phyloP scores from a whole-genome alignment of 2,888 invertebrate species.

The Pherbina coryleti region DNA sequence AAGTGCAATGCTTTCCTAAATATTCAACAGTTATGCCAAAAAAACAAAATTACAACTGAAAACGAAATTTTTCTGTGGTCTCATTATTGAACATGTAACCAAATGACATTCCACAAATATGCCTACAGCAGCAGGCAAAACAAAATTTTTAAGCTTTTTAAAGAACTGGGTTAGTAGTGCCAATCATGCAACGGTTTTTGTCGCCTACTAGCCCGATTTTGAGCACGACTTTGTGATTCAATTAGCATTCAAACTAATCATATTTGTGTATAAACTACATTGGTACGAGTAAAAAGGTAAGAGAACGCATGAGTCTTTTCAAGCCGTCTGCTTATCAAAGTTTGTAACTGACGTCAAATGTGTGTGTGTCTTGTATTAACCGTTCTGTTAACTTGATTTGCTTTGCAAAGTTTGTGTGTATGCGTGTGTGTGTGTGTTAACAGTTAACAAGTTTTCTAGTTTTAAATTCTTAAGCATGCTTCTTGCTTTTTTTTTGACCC shows the following conservation, averaged over 20 bases:
- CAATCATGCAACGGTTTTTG: constrained; percentile 21
- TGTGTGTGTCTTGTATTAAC: constrained; percentile 6
- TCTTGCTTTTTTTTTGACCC: constrained; percentile 51
- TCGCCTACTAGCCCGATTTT: not conserved
- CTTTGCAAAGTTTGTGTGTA: constrained; percentile 18
- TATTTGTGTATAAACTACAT: not conserved
- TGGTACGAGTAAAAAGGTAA: not conserved
- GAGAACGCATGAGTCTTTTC: not conserved
- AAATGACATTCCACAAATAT: not conserved
- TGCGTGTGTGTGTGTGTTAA: not conserved
- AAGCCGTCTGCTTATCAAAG: not conserved
- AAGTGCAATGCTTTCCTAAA: not conserved
- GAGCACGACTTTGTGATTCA: constrained; percentile 1
- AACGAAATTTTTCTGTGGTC: constrained; percentile 1
- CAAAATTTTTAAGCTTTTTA: constrained; percentile 9
- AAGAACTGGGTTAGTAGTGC: constrained; percentile 48
- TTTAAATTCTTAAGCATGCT: constrained; percentile 10
- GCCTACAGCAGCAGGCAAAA: not conserved
- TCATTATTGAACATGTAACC: not conserved
- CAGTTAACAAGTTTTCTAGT: constrained; percentile 24
- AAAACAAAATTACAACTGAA: not conserved
- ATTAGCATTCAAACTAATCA: not conserved
- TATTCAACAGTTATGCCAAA: not conserved
- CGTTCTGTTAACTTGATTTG: constrained; percentile 22
- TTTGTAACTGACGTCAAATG: not conserved